Evolutionary conservation across 2,797 vertebrate species (phyloP), one percentile per base, ranked within the genome.

Genomic region (Cyprinella venusta): DNA sequence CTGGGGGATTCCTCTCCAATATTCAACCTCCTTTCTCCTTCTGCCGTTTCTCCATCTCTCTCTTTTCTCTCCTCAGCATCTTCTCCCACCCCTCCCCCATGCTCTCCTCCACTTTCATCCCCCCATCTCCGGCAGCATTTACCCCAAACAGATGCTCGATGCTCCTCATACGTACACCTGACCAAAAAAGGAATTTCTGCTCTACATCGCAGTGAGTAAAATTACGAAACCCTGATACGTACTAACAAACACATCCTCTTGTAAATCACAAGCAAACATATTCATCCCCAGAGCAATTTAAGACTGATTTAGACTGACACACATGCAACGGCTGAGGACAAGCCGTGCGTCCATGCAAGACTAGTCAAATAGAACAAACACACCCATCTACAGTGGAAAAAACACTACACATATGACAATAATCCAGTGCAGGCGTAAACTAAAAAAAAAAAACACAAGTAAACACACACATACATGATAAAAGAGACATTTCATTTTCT

Each of bases 11-110:
- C 82, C 84, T 78, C 56, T 45, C 56, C 81, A 78, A 86, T 59
- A 71, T 74, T 81, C 79, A 76, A 54, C 50, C 71, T 50, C 33
- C 65, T 71, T 40, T 64, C 40, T 30, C 59, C 40, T 24, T 4
- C 36, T 78, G 54, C 78, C 70, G 38, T 83, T 70, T 36, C 67
- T 80, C 72, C 52, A 75, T 76, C 72, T 79, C 76, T 86, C 56
- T 19, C 52, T 80, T 36, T 65, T 67, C 59, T 63, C 15, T 80
- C 82, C 84, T 42, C 63, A 56, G 84, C 72, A 75, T 87, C 84
- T 82, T 88, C 76, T 83, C 33, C 30, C 30, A 81, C 86, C 86
- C 86, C 84, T 85, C 74, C 86, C 88, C 86, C 80, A 80, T 42
- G 33, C 61, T 61, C 15, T 85, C 71, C 75, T 88, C 76, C 82